These are phyloP conservation scores for Actinernus sp. DNA, from an alignment of 92 coral and sea anemone species.

Conservation along the genomic window DNA sequence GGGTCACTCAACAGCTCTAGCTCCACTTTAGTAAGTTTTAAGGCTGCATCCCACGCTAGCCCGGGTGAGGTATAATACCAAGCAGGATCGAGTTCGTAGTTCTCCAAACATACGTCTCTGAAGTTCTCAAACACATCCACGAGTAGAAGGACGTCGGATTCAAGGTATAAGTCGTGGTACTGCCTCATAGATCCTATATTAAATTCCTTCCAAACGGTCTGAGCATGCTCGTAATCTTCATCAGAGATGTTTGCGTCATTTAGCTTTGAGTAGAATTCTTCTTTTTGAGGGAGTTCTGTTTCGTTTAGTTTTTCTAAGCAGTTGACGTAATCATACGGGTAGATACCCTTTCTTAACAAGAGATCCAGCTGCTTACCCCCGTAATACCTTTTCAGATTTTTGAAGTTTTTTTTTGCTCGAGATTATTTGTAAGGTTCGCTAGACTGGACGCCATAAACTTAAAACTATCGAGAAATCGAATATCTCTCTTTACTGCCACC, in stretches of 20 bases:
- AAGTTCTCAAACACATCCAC: conserved; percentile 53
- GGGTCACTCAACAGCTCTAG: conserved; percentile 30
- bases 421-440: no score
- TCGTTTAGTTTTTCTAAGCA: conserved; percentile 1
- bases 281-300: conserved; percentile 21
- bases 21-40: no score
- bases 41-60: conserved; percentile 62
- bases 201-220: conserved; percentile 46
- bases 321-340: conserved; percentile 39
- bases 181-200: no score
- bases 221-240: conserved; percentile 33
- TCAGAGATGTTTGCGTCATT: no score
- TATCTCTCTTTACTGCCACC: conserved; percentile 14
- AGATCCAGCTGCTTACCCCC: conserved; percentile 3
- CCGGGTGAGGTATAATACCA: conserved; percentile 54
- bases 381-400: no score
- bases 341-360: conserved; percentile 41
- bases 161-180: no score
- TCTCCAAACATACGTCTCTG: conserved; percentile 28
- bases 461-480: conserved; percentile 55
- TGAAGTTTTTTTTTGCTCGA: no score
- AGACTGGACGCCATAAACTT: conserved; percentile 37
- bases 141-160: no score
- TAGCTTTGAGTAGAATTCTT: conserved; percentile 31
- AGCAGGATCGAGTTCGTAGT: conserved; percentile 38